phyloP scores from a whole-genome alignment of 2,888 invertebrate species.

The Yponomeuta malinellus region DNA sequence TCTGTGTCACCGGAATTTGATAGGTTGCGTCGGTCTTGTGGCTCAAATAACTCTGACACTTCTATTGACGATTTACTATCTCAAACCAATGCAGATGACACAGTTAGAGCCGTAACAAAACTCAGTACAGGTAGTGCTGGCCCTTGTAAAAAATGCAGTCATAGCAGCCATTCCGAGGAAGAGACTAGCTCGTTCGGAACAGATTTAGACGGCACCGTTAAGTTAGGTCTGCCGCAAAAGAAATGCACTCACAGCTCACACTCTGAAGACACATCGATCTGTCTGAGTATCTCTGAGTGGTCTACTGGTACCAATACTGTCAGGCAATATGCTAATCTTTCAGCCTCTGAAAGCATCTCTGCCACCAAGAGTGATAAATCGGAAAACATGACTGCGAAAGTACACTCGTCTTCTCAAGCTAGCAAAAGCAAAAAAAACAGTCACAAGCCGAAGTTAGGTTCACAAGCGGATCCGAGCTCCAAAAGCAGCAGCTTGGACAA shows the following conservation, averaged over 20 bases:
- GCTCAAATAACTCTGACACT: conserved; percentile 79
- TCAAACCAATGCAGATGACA: conserved; percentile 75
- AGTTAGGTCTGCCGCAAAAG: conserved; percentile 85
- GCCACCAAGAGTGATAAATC: conserved; percentile 78
- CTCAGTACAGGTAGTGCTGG: conserved; percentile 66
- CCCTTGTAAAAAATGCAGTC: conserved; percentile 78
- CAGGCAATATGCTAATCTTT: conserved; percentile 84
- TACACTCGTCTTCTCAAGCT: conserved; percentile 75
- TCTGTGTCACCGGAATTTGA: conserved; percentile 76
- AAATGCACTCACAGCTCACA: conserved; percentile 90
- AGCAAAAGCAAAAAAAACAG: conserved; percentile 65
- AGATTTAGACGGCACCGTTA: conserved; percentile 87
- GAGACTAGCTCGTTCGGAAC: conserved; percentile 86
- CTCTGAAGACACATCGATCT: conserved; percentile 91
- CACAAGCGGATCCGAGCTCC: conserved; percentile 70
- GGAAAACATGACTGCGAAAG: conserved; percentile 70
- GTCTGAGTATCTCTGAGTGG: conserved; percentile 91
- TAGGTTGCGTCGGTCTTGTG: conserved; percentile 52
- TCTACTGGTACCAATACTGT: conserved; percentile 91
- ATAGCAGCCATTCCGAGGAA: conserved; percentile 84
- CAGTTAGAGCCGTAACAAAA: conserved; percentile 67
- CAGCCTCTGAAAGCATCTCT: conserved; percentile 80
- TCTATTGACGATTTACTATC: conserved; percentile 78
- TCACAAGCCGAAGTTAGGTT: conserved; percentile 58
- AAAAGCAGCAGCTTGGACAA: conserved; percentile 78